phyloP scores from a whole-genome alignment of 2,113 vertebrate genomes.

The Emydura subglobosa region DNA sequence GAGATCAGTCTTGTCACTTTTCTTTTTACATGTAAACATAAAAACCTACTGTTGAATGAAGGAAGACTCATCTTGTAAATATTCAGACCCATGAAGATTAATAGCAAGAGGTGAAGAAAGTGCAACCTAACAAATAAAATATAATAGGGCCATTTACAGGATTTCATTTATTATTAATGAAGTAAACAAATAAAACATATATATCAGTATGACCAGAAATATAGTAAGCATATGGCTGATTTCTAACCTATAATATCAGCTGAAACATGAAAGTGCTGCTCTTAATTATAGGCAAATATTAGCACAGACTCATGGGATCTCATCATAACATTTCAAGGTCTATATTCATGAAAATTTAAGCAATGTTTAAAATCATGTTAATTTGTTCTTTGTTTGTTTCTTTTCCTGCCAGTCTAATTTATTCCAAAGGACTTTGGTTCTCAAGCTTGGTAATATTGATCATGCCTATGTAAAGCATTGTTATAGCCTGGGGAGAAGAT shows the following conservation, averaged over 20 bases:
- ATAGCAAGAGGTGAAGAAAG: not conserved
- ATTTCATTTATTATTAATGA: conserved; percentile 54
- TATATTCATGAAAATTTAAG: conserved; percentile 88
- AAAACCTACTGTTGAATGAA: not conserved
- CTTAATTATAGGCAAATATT: conserved; percentile 87
- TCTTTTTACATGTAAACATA: conserved; percentile 14
- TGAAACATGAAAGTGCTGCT: conserved; percentile 83
- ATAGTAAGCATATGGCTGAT: conserved; percentile 68
- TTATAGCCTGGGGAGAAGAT: conserved; percentile 83
- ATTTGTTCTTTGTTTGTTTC: conserved; percentile 87
- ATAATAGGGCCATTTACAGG: conserved; percentile 36
- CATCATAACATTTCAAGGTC: conserved; percentile 87
- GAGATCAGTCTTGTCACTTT: not conserved
- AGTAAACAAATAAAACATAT: conserved; percentile 62
- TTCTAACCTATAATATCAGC: conserved; percentile 82
- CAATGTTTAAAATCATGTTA: conserved; percentile 88
- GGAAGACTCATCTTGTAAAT: conserved; percentile 12
- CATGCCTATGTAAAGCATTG: conserved; percentile 77
- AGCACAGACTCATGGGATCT: conserved; percentile 83
- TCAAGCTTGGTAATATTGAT: conserved; percentile 83
- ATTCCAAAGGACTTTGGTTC: conserved; percentile 84
- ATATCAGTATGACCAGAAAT: conserved; percentile 66
- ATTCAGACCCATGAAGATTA: not conserved
- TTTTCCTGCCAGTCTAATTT: conserved; percentile 85
- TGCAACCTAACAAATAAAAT: conserved; percentile 27